Evolutionary conservation across 2,888 invertebrate genomes (phyloP), one percentile per base, ranked within the genome.

Genomic region (Phlogophora meticulosa): DNA sequence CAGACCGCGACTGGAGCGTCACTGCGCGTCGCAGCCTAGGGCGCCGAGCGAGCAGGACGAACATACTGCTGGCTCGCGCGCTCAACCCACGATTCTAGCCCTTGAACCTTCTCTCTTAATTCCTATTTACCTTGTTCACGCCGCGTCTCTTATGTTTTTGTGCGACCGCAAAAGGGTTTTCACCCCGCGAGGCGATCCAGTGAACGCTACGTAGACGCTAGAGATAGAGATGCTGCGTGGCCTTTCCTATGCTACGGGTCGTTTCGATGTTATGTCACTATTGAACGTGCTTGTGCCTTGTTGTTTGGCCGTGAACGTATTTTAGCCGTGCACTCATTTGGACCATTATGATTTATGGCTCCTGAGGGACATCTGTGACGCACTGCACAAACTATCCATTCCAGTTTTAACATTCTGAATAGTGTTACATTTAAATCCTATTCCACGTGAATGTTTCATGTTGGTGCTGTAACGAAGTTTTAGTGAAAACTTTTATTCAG

Each of bases 1-100:
- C 94, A 90, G 92, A 95, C 94, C 94, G 94, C 95, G 95, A 95
- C 95, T 95, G 95, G 93, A 92, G 92, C 94, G 93, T 88, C 91
- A 90, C 89, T 90, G 93, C 92, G 93, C 94, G 93, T 89, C 92
- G 92, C 94, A 92, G 91, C 92, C 93, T 92, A 91, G 92, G 91
- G 92, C 93, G 91, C 87, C 91, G 94, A 87, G 92, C 87, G 95
- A 94, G 94, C 93, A 90, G 92, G 94, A 95, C 94, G 90, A 90
- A 90, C 86, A 92, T 93, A 94, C 89, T 77, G 87, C 78, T 80
- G 86, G 84, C 79, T 86, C 82, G 84, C 84, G 87, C 89, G 84
- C 90, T 85, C 87, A 80, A 85, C 83, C 91, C 80, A 88, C 94
- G 91, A 94, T 89, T 94, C 86, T 94, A 92, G 91, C 94, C 94